These are phyloP conservation scores for Melanogrammus aeglefinus DNA, from an alignment of 2,797 vertebrate genomes.

Conservation along the genomic window DNA sequence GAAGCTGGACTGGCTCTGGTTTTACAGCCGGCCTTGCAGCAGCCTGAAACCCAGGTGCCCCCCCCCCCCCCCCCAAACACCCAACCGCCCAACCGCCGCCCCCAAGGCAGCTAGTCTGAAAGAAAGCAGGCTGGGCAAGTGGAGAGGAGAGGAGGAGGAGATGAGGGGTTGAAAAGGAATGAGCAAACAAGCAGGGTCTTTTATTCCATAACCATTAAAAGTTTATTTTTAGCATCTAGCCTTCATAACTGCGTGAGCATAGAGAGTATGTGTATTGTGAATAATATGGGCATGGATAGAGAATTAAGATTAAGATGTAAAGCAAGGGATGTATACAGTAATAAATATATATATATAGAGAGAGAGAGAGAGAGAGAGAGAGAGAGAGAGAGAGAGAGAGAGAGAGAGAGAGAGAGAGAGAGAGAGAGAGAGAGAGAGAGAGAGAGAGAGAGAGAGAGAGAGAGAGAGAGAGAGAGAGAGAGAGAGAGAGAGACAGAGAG, in stretches of 20 bases:
- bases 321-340: not conserved
- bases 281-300: not conserved
- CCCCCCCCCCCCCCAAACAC: no score
- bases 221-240: not conserved
- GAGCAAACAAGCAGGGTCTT: no score
- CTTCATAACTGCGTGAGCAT: not conserved
- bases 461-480: not conserved
- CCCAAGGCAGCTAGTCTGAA: no score
- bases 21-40: not conserved
- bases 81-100: no score
- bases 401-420: conserved; percentile 25
- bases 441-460: not conserved
- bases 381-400: conserved; percentile 4
- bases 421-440: conserved; percentile 47
- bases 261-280: not conserved
- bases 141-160: no score
- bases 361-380: conserved; percentile 53
- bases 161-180: no score
- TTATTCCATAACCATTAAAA: no score
- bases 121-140: no score
- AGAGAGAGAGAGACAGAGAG: not conserved
- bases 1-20: not conserved
- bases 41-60: not conserved
- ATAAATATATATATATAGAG: not conserved
- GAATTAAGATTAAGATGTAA: no score